phyloP scores from a whole-genome alignment of 2,888 invertebrate species.

The Leptogaster cylindrica region DNA sequence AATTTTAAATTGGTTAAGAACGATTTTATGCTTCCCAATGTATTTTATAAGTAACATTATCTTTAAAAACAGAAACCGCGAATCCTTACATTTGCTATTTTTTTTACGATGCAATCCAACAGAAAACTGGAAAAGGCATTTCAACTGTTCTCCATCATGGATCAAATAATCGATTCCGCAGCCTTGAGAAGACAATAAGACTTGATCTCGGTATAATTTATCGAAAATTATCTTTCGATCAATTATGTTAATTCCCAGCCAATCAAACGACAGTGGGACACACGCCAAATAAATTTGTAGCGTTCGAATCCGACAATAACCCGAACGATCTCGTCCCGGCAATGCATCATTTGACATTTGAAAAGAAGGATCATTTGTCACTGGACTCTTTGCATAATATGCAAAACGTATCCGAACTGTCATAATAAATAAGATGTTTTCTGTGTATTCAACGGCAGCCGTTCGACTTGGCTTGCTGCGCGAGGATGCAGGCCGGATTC shows the following conservation, averaged over 20 bases:
- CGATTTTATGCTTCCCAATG: too few relatives aligned
- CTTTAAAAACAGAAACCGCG: too few relatives aligned
- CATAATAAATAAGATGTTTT: conserved; percentile 47
- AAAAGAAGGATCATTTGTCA: conserved; percentile 46
- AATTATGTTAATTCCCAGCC: conserved; percentile 26
- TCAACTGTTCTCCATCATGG: too few relatives aligned
- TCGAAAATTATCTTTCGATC: conserved; percentile 19
- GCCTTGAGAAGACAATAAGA: too few relatives aligned
- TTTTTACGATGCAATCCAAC: too few relatives aligned
- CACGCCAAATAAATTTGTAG: conserved; percentile 40
- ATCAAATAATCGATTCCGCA: too few relatives aligned
- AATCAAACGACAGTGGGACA: conserved; percentile 30
- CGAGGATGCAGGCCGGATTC: background rate
- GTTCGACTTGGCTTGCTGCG: too few relatives aligned
- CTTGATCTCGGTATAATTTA: too few relatives aligned
- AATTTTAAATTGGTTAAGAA: too few relatives aligned
- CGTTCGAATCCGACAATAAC: conserved; percentile 23
- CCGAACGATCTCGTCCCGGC: conserved; percentile 5
- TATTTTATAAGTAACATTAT: too few relatives aligned
- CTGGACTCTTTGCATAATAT: conserved; percentile 43
- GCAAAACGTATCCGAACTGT: conserved; percentile 40
- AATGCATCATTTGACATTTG: conserved; percentile 37
- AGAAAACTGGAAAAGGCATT: too few relatives aligned
- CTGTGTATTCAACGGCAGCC: conserved; percentile 6
- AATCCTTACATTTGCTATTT: too few relatives aligned